Conservation (phyloP, 2,113 vertebrate genomes). For the Ariopsis seemanni region DNA sequence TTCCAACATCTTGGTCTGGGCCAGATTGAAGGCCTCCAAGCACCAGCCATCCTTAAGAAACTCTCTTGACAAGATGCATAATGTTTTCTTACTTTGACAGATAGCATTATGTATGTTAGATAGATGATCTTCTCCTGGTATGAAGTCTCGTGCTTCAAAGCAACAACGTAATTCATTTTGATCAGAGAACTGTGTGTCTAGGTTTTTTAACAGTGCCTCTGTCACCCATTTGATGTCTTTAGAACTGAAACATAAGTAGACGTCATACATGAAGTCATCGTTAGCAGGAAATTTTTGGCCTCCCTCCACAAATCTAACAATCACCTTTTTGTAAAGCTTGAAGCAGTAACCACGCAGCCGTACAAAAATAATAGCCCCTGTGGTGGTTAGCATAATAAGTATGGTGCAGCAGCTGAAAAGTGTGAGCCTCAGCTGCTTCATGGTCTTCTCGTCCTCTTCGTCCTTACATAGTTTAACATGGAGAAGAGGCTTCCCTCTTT, state of each 20-base stretch:
- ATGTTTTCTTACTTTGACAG: slow-evolving; percentile 81
- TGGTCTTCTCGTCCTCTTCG: slow-evolving; percentile 63
- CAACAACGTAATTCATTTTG: slow-evolving; percentile 80
- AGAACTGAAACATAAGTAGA: slow-evolving; percentile 83
- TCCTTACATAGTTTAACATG: slow-evolving; percentile 57
- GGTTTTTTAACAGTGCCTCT: slow-evolving; percentile 74
- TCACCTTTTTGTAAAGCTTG: slow-evolving; percentile 72
- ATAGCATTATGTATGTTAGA: slow-evolving; percentile 83
- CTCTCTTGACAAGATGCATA: slow-evolving; percentile 84
- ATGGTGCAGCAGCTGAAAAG: slow-evolving; percentile 68
- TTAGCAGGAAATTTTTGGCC: background rate
- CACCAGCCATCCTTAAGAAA: slow-evolving; percentile 92
- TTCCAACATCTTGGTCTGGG: slow-evolving; percentile 78
- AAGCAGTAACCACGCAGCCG: slow-evolving; percentile 75
- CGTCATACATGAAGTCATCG: slow-evolving; percentile 72
- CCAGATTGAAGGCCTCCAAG: slow-evolving; percentile 83
- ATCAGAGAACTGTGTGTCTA: slow-evolving; percentile 81
- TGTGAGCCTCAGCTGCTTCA: slow-evolving; percentile 64
- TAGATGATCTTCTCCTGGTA: slow-evolving; percentile 83
- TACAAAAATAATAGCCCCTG: slow-evolving; percentile 56
- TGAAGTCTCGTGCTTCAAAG: slow-evolving; percentile 90
- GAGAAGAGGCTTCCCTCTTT: slow-evolving; percentile 61
- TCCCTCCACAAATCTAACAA: slow-evolving; percentile 57
- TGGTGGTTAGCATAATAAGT: slow-evolving; percentile 49
- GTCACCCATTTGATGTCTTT: slow-evolving; percentile 87